phyloP scores from a whole-genome alignment of 2,113 vertebrate genomes.

The Pluvianellus socialis region DNA sequence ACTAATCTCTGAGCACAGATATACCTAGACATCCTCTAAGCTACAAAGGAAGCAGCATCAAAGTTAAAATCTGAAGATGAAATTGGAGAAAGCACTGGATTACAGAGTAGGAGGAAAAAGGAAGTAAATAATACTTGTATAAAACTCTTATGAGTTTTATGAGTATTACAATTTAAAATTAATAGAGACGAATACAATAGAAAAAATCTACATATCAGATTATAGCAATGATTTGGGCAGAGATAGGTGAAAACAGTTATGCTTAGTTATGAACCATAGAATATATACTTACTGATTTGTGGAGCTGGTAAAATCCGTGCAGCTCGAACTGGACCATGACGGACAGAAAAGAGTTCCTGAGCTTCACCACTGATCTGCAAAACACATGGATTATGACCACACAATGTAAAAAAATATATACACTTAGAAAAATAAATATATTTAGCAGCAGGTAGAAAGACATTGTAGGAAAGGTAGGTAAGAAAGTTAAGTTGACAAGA shows the following conservation, averaged over 20 bases:
- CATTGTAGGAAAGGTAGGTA: neutral
- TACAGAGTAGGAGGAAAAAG: neutral
- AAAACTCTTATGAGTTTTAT: neutral
- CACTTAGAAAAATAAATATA: fast-evolving
- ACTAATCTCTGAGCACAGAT: neutral
- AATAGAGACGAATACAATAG: neutral
- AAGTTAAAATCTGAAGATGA: neutral
- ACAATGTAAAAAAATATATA: fast-evolving
- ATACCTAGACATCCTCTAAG: neutral
- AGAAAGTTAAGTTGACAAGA: neutral
- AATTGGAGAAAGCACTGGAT: neutral
- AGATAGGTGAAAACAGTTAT: neutral
- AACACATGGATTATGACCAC: neutral
- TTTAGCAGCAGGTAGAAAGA: fast-evolving
- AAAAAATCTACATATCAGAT: neutral
- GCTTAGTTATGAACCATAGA: fast-evolving
- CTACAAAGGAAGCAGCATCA: neutral
- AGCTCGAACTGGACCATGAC: slow-evolving; percentile 90
- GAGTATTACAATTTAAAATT: neutral
- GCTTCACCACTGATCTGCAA: slow-evolving; percentile 92
- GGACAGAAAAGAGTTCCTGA: slow-evolving; percentile 95
- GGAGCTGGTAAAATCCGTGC: slow-evolving; percentile 92
- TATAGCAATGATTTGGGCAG: neutral
- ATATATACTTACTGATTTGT: slow-evolving; percentile 83
- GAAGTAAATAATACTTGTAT: neutral